Conservation (phyloP, 2,888 invertebrate genomes). For the Chaetoderma sp. region DNA sequence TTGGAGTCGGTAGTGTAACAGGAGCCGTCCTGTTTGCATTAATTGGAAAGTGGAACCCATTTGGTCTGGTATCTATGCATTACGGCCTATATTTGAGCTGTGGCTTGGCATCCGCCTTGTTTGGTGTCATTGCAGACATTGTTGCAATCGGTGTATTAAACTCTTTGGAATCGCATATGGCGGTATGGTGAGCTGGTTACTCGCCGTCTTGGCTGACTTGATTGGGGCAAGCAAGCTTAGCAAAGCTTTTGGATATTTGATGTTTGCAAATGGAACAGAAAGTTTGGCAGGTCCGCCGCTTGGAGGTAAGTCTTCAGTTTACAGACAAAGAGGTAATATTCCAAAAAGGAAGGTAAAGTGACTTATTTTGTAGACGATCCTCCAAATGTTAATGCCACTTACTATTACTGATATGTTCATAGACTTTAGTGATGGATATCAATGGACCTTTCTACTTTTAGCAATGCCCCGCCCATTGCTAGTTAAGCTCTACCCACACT, state of each 20-base stretch:
- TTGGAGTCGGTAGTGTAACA: constrained; percentile 46
- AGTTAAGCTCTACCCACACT: too few species aligned
- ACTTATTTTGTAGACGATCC: too few species aligned
- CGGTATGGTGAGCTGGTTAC: too few species aligned
- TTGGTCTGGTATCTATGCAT: constrained; percentile 44
- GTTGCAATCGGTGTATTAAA: constrained; percentile 39
- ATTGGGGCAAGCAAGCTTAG: constrained; percentile 49
- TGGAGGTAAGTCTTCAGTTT: too few species aligned
- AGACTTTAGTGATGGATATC: too few species aligned
- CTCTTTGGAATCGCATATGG: too few species aligned
- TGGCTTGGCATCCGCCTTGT: constrained; percentile 38
- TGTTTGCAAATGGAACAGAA: constrained; percentile 58
- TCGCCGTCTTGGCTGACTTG: constrained; percentile 54
- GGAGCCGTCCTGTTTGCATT: constrained; percentile 52
- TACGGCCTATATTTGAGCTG: constrained; percentile 42
- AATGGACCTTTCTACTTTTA: too few species aligned
- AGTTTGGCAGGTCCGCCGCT: constrained; percentile 49
- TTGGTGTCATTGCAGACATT: constrained; percentile 10
- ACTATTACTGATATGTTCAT: too few species aligned
- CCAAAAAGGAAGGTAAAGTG: too few species aligned
- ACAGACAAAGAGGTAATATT: too few species aligned
- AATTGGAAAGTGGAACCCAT: constrained; percentile 46
- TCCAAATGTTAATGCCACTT: too few species aligned
- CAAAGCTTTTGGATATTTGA: constrained; percentile 55
- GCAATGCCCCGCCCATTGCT: too few species aligned